Evolutionary conservation across 2,113 vertebrate genomes (phyloP).

Genomic region (Burhinus bistriatus): DNA sequence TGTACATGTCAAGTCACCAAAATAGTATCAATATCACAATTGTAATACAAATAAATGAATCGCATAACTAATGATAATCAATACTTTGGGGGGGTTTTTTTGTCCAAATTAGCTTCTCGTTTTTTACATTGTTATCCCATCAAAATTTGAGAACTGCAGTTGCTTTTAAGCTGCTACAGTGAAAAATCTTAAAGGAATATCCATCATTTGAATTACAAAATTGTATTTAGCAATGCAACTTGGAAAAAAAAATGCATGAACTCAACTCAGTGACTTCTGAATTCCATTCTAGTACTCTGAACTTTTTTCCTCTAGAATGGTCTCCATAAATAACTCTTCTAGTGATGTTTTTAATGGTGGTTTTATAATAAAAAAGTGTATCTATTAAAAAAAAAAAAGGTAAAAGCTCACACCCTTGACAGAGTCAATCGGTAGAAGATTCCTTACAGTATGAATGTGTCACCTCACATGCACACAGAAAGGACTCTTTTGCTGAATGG

Average conservation of each 20-base stretch:
- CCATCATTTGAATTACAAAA: not conserved
- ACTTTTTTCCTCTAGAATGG: not conserved
- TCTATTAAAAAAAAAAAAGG: not conserved
- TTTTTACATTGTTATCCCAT: not conserved
- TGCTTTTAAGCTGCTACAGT: not conserved
- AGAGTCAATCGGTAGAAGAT: not conserved
- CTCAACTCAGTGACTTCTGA: not conserved
- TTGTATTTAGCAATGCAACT: not conserved
- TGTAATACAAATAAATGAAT: not conserved
- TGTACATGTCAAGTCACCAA: not conserved
- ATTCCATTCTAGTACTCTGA: not conserved
- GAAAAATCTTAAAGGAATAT: not conserved
- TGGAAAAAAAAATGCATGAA: not conserved
- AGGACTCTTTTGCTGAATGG: not conserved
- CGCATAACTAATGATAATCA: not conserved
- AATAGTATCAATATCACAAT: not conserved
- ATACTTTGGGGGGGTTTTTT: rapidly evolving
- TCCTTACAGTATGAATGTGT: not conserved
- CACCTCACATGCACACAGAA: not conserved
- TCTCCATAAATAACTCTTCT: not conserved
- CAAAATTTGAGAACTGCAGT: not conserved
- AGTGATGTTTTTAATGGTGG: not conserved
- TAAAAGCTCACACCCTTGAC: not conserved
- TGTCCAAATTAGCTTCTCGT: not conserved
- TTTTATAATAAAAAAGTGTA: not conserved